Conservation (phyloP, 2,113 vertebrate genomes). For the Cyprinus carpio region DNA sequence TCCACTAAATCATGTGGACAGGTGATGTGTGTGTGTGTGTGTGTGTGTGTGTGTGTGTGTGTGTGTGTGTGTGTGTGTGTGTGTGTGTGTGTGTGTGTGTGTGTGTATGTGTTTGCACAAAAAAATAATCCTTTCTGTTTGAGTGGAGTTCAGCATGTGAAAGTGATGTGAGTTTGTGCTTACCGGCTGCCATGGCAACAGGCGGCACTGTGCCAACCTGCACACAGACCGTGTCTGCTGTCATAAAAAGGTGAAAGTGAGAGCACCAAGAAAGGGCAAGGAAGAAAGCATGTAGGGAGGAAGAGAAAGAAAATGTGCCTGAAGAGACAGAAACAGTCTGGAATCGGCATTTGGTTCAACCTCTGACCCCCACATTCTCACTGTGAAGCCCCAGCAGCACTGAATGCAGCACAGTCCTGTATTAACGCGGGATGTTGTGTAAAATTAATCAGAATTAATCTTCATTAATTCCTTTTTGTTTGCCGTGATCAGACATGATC, state of each 20-base stretch:
- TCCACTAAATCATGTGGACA: constrained; percentile 30
- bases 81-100: no score
- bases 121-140: constrained; percentile 47
- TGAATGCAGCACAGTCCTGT: background rate
- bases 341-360: constrained; percentile 17
- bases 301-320: constrained; percentile 13
- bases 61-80: background rate
- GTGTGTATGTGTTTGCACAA: background rate
- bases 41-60: no score
- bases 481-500: background rate
- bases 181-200: constrained; percentile 55
- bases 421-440: constrained; percentile 2
- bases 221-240: constrained; percentile 38
- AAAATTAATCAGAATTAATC: background rate
- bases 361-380: constrained; percentile 13
- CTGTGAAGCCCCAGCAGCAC: background rate
- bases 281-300: background rate
- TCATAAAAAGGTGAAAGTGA: constrained; percentile 39
- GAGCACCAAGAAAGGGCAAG: background rate
- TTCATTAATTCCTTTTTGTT: constrained; percentile 22
- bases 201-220: constrained; percentile 47
- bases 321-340: constrained; percentile 6
- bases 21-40: background rate
- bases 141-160: constrained; percentile 30
- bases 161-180: constrained; percentile 42